Evolutionary conservation across 2,888 invertebrate genomes (phyloP), one percentile per base, ranked within the genome.

Genomic region (Cryptophagus acutangulus): DNA sequence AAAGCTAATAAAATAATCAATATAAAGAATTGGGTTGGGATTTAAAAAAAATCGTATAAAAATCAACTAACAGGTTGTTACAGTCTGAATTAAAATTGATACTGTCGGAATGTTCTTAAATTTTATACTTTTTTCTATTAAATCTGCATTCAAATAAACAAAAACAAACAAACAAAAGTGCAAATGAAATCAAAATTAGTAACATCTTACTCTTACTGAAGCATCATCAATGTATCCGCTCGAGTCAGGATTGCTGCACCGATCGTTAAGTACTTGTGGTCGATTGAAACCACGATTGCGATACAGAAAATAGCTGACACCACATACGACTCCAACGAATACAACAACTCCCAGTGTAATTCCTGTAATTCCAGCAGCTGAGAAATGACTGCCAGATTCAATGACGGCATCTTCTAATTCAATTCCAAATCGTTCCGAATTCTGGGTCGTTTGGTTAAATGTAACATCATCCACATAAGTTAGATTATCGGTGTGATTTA

Each of bases 151-250:
- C n/a, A n/a, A n/a, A n/a, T n/a, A n/a, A n/a, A n/a, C n/a, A n/a
- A n/a, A n/a, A n/a, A n/a, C n/a, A n/a, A 51, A 18, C 28, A 38
- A 15, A 10, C 17, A 34, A 26, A 43, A 39, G 38, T 46, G 46
- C 50, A 57, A 54, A 48, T 45, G 41, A 46, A 50, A 47, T 52
- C 28, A 40, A 47, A 53, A 57, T 54, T 38, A 51, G 46, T 53
- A 53, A 52, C 49, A 61, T 73, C 80, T 76, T 74, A 87, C 87
- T 72, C 87, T 77, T 66, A 87, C 81, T 61, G 87, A 87, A 67
- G 86, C 87, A 67, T 88, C 89, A 66, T 88, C 88, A 51, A 89
- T 82, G 62, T 89, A 89, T 55, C 87, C 87, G 62, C 86, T 87
- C 41, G 87, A 88, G 63, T 89, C 88, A 5, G 87, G 86, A 67